A percentile compares a stretch with the other conserved stretches of the same genome.
Conservation (phyloP, 2,888 invertebrate species). For the Amphimallon solstitiale region DNA sequence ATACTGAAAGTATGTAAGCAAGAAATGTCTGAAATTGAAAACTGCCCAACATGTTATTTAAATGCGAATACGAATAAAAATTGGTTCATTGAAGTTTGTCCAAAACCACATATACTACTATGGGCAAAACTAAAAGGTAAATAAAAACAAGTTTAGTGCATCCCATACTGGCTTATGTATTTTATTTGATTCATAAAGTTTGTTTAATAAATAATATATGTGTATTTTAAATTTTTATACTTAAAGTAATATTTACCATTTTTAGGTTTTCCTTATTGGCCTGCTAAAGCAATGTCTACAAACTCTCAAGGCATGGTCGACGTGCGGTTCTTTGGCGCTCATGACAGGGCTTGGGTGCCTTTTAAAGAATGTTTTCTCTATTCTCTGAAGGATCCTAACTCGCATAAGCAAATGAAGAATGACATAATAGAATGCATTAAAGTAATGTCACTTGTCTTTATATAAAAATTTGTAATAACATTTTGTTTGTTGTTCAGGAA, state of each 20-base stretch:
- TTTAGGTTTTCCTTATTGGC: constrained; percentile 93
- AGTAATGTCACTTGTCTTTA: constrained; percentile 53
- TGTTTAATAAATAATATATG: background rate
- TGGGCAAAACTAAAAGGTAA: constrained; percentile 95
- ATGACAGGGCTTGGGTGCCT: constrained; percentile 93
- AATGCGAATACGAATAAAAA: constrained; percentile 84
- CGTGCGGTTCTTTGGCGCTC: constrained; percentile 94
- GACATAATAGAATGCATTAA: constrained; percentile 72
- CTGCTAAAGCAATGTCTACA: constrained; percentile 88
- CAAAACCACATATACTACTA: constrained; percentile 87
- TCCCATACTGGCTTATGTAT: background rate
- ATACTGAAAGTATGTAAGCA: constrained; percentile 86
- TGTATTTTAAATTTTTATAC: background rate
- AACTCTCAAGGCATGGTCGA: constrained; percentile 77
- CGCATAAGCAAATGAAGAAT: constrained; percentile 69
- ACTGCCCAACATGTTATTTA: constrained; percentile 91
- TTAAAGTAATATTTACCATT: background rate
- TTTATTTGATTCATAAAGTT: background rate
- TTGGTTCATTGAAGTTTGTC: constrained; percentile 94
- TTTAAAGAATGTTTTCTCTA: constrained; percentile 85
- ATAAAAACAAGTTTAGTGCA: background rate
- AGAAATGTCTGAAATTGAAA: constrained; percentile 92
- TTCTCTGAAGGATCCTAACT: constrained; percentile 78
- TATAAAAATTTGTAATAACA: background rate
- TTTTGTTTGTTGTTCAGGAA: constrained; percentile 66